Conservation (phyloP, 2,113 vertebrate species). For the Bungarus multicinctus region DNA sequence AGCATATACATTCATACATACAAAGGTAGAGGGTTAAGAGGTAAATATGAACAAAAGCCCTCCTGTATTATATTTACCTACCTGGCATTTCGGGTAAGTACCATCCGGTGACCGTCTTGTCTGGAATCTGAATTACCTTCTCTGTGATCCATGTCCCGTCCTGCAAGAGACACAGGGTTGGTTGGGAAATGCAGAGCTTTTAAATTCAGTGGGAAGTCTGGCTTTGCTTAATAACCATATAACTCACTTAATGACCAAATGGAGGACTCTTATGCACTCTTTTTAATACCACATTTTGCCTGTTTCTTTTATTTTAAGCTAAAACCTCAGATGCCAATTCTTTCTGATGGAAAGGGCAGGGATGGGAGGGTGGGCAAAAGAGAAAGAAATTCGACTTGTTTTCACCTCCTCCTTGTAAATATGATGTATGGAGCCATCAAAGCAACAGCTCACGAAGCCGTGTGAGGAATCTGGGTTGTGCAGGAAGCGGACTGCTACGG, state of each 20-base stretch:
- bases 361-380: not conserved
- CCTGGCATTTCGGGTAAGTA: slow-evolving; percentile 86
- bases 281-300: not conserved
- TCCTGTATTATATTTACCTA: slow-evolving; percentile 48
- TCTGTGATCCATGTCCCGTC: slow-evolving; percentile 82
- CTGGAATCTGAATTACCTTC: slow-evolving; percentile 84
- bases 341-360: not conserved
- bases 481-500: slow-evolving; percentile 77
- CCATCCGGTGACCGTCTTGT: slow-evolving; percentile 91
- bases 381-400: not conserved
- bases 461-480: slow-evolving; percentile 71
- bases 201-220: no score
- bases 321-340: not conserved
- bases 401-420: slow-evolving; percentile 70
- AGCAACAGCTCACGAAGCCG: slow-evolving; percentile 77
- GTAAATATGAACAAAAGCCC: not conserved
- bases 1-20: no score
- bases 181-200: not conserved
- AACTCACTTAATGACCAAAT: not conserved
- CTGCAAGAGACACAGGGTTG: slow-evolving; percentile 57
- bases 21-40: not conserved
- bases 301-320: not conserved
- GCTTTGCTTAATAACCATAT: no score
- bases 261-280: not conserved
- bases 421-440: slow-evolving; percentile 66